These are phyloP conservation scores for Meda fulgida DNA, from an alignment of 2,797 vertebrate species.

Conservation along the genomic window DNA sequence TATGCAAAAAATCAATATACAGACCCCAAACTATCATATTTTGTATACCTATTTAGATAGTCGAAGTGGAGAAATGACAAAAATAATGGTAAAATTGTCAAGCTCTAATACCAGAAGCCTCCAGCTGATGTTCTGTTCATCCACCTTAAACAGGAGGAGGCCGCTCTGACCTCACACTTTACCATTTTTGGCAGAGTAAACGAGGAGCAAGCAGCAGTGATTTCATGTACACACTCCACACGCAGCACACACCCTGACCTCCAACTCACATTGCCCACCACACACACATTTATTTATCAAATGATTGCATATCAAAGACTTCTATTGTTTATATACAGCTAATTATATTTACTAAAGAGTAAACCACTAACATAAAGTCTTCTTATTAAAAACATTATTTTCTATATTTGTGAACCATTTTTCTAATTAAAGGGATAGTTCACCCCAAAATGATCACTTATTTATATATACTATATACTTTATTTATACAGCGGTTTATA, in stretches of 20 bases:
- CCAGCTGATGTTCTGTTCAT: conserved; percentile 57
- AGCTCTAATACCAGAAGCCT: conserved; percentile 5
- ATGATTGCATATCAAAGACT: not conserved
- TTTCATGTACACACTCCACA: conserved; percentile 57
- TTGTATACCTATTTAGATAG: not conserved
- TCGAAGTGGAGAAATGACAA: conserved; percentile 62
- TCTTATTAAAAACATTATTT: not conserved
- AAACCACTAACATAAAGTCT: not conserved
- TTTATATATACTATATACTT: not conserved
- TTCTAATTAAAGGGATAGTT: not conserved
- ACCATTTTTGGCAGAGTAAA: conserved; percentile 65
- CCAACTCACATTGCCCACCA: conserved; percentile 1
- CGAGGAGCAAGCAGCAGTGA: conserved; percentile 60
- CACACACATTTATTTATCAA: conserved; percentile 3
- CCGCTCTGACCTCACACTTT: conserved; percentile 63
- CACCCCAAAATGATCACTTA: not conserved
- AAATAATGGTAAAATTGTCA: not conserved
- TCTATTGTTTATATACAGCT: not conserved
- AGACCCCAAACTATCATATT: not conserved
- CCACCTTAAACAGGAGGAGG: conserved; percentile 59
- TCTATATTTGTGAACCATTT: not conserved
- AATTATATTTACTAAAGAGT: not conserved
- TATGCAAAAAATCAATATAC: not conserved
- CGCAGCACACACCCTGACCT: conserved; percentile 12
- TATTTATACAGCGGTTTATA: not conserved